Evolutionary conservation across 2,797 vertebrate species (phyloP), one percentile per base, ranked within the genome.

Genomic region (Tapera naevia): DNA sequence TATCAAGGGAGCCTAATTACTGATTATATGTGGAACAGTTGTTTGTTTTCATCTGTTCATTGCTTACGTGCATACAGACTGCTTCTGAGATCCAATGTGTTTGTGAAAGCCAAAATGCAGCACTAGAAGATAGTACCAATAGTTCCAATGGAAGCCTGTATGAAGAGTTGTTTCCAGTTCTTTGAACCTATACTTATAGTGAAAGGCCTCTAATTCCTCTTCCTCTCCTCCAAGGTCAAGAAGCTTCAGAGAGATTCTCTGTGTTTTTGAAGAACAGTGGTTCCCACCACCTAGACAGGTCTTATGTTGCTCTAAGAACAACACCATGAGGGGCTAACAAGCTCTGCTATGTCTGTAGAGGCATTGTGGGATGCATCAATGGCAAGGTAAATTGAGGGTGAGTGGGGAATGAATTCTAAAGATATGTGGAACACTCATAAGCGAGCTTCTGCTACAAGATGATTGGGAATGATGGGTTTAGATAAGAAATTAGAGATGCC

Each of bases 1-100:
- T 58, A 80, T 39, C 75, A 86, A 54, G 27, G 37, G 61, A 93
- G 39, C 16, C 58, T 88, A 86, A 93, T 89, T 83, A 83, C 75
- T 61, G 45, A 91, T 78, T 81, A 4, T 58, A 91, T 95, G 66
- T 89, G 76, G 75, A 91, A 91, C 72, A 91, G 72, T 41, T 94
- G 85, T 69, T 89, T 78, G 57, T 75, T 94, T 88, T 83, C 89
- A n/a, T 86, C 58, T 65, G 6, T 78, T 74, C 53, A 71, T 16
- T 58, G 57, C 82, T 80, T 80, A 74, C 30, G 23, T 61, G 74
- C 46, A 91, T n/a, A 57, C 69, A 91, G 61, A 12, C 27, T 71
- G 33, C 37, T 94, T 67, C 72, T 71, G 53, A 93, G 64, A 80
- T 60, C 21, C 78, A 74, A 41, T 0, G 6, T 17, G 17, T 32